phyloP scores from a whole-genome alignment of 2,797 vertebrate genomes.

The Gymnocypris eckloni region DNA sequence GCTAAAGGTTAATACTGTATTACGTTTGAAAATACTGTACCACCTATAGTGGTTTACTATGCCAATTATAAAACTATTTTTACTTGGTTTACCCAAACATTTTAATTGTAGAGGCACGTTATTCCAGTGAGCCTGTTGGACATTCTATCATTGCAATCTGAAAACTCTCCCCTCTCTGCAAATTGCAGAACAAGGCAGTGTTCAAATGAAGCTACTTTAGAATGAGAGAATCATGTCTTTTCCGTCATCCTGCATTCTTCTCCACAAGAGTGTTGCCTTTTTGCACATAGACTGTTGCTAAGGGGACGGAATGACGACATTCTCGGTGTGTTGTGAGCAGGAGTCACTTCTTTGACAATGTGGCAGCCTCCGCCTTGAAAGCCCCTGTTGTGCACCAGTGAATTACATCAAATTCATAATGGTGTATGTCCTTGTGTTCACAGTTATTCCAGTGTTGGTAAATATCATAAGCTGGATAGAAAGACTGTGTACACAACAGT shows the following conservation, averaged over 20 bases:
- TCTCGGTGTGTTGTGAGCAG: background rate
- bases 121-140: background rate
- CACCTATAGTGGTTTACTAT: background rate
- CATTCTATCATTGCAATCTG: background rate
- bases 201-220: constrained; percentile 10
- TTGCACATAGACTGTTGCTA: constrained; percentile 42
- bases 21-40: background rate
- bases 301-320: background rate
- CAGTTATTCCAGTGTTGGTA: constrained; percentile 18
- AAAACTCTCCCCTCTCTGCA: background rate
- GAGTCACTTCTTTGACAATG: constrained; percentile 28
- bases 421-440: constrained; percentile 25
- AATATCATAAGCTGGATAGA: constrained; percentile 2
- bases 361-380: background rate
- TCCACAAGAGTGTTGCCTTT: background rate
- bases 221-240: background rate
- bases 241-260: background rate
- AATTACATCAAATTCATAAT: constrained; percentile 11
- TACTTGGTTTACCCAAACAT: background rate
- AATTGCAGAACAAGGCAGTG: constrained; percentile 16
- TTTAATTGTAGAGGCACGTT: background rate
- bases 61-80: background rate
- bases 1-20: background rate
- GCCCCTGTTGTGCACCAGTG: background rate
- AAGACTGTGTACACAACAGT: background rate